Evolutionary conservation across 2,113 vertebrate genomes (phyloP).

Genomic region (Antechinus stuartii): DNA sequence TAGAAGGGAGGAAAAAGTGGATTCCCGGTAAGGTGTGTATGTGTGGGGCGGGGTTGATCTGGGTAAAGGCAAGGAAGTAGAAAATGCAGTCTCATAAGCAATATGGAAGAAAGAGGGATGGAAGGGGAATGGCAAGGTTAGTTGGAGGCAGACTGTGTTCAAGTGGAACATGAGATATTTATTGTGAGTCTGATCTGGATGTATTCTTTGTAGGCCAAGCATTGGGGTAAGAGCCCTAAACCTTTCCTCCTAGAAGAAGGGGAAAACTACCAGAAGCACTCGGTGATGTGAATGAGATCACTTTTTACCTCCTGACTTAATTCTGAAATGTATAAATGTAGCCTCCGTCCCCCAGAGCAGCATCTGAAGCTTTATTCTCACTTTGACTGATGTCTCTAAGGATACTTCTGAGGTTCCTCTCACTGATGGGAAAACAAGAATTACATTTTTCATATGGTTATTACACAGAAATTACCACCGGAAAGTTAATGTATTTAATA

Average conservation of each 20-base stretch:
- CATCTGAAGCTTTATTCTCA: constrained; percentile 67
- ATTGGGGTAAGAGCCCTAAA: constrained; percentile 16
- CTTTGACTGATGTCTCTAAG: constrained; percentile 68
- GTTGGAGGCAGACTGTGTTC: not conserved
- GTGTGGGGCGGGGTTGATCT: not conserved
- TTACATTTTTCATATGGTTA: constrained; percentile 77
- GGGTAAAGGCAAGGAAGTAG: not conserved
- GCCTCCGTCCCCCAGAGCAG: constrained; percentile 42
- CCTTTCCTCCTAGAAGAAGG: not conserved
- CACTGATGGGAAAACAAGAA: constrained; percentile 67
- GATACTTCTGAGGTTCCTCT: constrained; percentile 70
- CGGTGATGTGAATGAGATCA: constrained; percentile 16
- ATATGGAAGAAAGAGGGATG: not conserved
- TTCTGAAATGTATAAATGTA: constrained; percentile 45
- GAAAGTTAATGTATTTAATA: constrained; percentile 82
- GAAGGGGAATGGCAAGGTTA: not conserved
- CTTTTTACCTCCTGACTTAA: constrained; percentile 30
- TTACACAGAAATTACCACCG: constrained; percentile 79
- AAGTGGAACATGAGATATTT: constrained; percentile 21
- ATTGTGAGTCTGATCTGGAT: not conserved
- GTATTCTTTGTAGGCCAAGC: not conserved
- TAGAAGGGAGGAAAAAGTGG: not conserved
- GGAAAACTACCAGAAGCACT: constrained; percentile 31
- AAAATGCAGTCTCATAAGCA: not conserved
- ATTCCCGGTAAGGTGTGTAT: not conserved